Base-by-base conservation (phyloP, 2,113 vertebrate species). In the Macquaria australasica region DNA sequence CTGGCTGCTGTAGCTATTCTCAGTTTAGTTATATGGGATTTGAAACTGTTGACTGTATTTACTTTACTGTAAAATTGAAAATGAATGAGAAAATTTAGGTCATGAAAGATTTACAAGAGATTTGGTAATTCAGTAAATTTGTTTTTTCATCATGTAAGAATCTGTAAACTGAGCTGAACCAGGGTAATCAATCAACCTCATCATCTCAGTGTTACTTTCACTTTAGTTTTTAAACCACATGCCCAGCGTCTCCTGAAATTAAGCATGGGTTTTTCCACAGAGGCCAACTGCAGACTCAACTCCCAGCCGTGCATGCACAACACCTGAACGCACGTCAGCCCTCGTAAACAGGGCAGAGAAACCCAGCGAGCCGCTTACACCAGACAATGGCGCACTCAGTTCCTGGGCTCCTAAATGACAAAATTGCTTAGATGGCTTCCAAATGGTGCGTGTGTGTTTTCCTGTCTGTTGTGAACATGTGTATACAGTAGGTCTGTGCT, bases 381-480 rank as follows among this genome's bases (percentile, higher is more conserved):
- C 62, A 59, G 55, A 89, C 87, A 92, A 84, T 55, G 85, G 41
- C 18, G 21, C 79, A 91, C 67, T 86, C 87, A 88, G 75, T 72
- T 88, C 64, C 59, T 28, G 70, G 8, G 58, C 66, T 75, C 64
- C 41, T 4, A 79, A 77, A 63, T 79, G 83, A 76, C 81, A 60
- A 82, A 81, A 84, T 43, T 73, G 50, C 80, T 81, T 58, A 53
- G 68, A 85, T 87, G 86, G 76, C 45, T 88, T 83, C 84, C 87
- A 83, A 86, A 88, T 85, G 74, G n/a, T 11, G 14, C 9, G 58
- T 76, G 50, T 45, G 56, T 63, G 20, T 83, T 73, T 73, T 15
- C 39, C 39, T 73, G 66, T 64, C 21, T 73, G 41, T 71, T 79
- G 73, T 79, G 34, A 75, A 53, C 68, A 43, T 21, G 70, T 84